Evolutionary conservation across 2,888 invertebrate species (phyloP).

Genomic region (Eutolmus rufibarbis): DNA sequence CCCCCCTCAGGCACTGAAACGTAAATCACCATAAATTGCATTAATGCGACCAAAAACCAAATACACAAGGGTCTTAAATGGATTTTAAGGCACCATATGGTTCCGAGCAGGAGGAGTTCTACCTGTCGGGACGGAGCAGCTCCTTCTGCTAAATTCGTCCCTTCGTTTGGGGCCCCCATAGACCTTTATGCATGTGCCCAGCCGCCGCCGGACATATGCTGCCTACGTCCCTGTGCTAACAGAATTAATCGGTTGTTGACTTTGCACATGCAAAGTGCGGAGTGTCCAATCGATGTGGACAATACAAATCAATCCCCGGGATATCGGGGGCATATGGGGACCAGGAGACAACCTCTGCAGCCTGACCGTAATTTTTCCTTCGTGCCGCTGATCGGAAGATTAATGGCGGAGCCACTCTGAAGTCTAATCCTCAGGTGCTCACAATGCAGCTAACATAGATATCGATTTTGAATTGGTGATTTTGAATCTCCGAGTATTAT

Average conservation of each 20-base stretch:
- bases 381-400: not conserved
- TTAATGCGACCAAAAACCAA: conserved; percentile 29
- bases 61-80: conserved; percentile 23
- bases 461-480: not conserved
- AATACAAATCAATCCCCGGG: conserved; percentile 12
- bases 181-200: not conserved
- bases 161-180: not conserved
- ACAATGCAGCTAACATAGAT: not conserved
- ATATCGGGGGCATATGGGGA: not conserved
- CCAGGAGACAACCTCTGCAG: not conserved
- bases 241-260: conserved; percentile 26
- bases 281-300: not conserved
- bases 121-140: not conserved
- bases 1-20: not conserved
- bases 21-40: conserved; percentile 15
- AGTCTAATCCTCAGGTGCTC: not conserved
- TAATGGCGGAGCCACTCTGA: not conserved
- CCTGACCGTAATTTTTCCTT: not conserved
- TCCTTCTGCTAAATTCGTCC: not conserved
- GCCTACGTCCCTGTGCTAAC: not conserved
- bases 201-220: not conserved
- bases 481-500: not conserved
- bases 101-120: not conserved
- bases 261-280: conserved; percentile 7
- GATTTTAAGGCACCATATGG: conserved; percentile 21